Percentiles rank a stretch among this genome's conserved stretches.
phyloP scores from a whole-genome alignment of 2,888 invertebrate species.

The Junonia oenone region DNA sequence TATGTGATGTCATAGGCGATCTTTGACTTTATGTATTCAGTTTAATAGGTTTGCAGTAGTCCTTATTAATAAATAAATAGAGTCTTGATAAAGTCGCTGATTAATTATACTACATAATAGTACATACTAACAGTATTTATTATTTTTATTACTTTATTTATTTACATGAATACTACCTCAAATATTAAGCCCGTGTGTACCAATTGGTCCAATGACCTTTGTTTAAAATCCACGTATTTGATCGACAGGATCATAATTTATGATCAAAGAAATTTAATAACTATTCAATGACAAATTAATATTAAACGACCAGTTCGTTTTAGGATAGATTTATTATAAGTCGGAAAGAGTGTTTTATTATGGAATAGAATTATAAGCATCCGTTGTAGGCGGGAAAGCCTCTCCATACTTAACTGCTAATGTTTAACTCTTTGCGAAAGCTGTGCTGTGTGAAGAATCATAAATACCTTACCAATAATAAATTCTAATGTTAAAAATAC shows the following conservation, averaged over 20 bases:
- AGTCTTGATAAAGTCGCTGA: no score
- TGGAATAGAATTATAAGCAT: constrained; percentile 25
- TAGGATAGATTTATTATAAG: constrained; percentile 16
- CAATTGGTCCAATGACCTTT: no score
- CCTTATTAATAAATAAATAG: no score
- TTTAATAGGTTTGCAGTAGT: no score
- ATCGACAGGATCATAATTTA: background rate
- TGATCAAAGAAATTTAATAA: background rate
- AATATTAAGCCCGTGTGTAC: no score
- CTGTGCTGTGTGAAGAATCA: constrained; percentile 18
- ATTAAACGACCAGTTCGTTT: background rate
- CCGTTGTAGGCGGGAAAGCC: constrained; percentile 22
- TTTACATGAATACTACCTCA: no score
- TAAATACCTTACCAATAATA: constrained; percentile 7
- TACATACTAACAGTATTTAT: no score
- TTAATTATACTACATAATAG: no score
- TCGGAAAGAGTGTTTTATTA: constrained; percentile 31
- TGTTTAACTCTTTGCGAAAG: constrained; percentile 17
- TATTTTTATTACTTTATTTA: no score
- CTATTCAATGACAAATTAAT: background rate
- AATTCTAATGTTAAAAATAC: background rate
- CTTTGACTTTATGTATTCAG: no score
- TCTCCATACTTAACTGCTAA: constrained; percentile 27
- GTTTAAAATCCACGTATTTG: no score
- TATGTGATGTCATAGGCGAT: no score